Evolutionary conservation across 2,888 invertebrate species (phyloP), one percentile per base, ranked within the genome.

Genomic region (Thereva unica): DNA sequence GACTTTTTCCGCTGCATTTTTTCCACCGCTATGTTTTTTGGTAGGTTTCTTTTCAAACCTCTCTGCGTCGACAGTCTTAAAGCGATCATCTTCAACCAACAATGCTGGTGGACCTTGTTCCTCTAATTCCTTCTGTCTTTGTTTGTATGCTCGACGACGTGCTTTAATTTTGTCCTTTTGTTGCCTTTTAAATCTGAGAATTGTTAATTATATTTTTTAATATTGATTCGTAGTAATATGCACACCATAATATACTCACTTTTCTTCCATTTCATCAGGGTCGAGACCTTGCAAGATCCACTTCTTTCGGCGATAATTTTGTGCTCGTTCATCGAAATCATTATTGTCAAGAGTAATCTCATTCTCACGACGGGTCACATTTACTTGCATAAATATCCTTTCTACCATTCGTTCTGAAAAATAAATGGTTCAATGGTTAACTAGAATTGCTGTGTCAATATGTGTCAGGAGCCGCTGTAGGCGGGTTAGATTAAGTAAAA

Each of bases 361-460:
- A 4, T 96, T 95, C 78, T 97, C 95, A 68, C 97, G 87, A 71
- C 93, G 90, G 0, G 95, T 90, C 38, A 97, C 93, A 70, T 93
- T 91, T 47, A 99, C 93, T 79, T 98, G 94, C 47, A 94, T 92
- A 73, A 95, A 90, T 74, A 97, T 95, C 69, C 91, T 90, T 52
- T 92, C 88, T 0, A 96, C 93, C 83, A 95, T 91, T 73, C 89
- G 89, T 75, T 95, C 95, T 91, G 77, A n/a, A 78, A 78, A 68
- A 72, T 71, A 71, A 34, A 37, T 7, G n/a, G 1, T 47, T 44
- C 40, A 53, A 8, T 8, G 0, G 6, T 38, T 42, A 6, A 23
- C n/a, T 44, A 6, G 7, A 10, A 37, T 8, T 4, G 9, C 9
- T 52, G 1, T 35, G 4, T 45, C 10, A 38, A 66, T n/a, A n/a